A percentile compares a stretch with the other conserved stretches of the same genome.
Evolutionary conservation across 1,140 invertebrate species (phyloP).

Genomic region (Nephila pilipes): DNA sequence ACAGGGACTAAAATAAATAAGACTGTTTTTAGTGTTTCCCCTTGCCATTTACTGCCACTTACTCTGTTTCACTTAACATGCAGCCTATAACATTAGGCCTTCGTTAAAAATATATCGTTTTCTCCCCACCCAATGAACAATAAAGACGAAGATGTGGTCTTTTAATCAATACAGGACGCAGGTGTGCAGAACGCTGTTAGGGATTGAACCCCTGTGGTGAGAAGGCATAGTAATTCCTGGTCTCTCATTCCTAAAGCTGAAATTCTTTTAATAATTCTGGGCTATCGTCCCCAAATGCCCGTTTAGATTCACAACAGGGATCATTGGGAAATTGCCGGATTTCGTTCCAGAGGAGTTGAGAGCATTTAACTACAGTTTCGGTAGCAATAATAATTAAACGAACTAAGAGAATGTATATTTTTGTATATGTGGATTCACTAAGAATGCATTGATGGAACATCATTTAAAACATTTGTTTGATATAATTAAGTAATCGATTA

Average conservation of each 20-base stretch:
- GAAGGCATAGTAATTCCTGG: slow-evolving; percentile 53
- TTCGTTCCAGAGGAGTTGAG: not conserved
- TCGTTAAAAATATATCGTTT: slow-evolving; percentile 66
- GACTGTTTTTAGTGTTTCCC: slow-evolving; percentile 22
- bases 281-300: slow-evolving; percentile 36
- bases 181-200: slow-evolving; percentile 49
- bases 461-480: too few species aligned
- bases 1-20: slow-evolving; percentile 35
- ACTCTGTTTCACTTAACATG: slow-evolving; percentile 49
- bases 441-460: too few species aligned
- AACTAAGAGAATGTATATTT: too few species aligned
- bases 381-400: too few species aligned
- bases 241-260: slow-evolving; percentile 31
- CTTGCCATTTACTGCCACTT: slow-evolving; percentile 51
- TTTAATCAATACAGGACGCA: slow-evolving; percentile 73
- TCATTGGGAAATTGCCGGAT: not conserved
- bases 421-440: too few species aligned
- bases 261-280: slow-evolving; percentile 61
- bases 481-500: too few species aligned
- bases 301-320: not conserved
- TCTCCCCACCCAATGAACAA: slow-evolving; percentile 27
- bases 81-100: slow-evolving; percentile 55
- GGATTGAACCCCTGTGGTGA: slow-evolving; percentile 29
- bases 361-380: too few species aligned
- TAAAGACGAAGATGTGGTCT: slow-evolving; percentile 36